Base-by-base conservation (phyloP, 2,888 invertebrate genomes). In the Callimorpha dominula region DNA sequence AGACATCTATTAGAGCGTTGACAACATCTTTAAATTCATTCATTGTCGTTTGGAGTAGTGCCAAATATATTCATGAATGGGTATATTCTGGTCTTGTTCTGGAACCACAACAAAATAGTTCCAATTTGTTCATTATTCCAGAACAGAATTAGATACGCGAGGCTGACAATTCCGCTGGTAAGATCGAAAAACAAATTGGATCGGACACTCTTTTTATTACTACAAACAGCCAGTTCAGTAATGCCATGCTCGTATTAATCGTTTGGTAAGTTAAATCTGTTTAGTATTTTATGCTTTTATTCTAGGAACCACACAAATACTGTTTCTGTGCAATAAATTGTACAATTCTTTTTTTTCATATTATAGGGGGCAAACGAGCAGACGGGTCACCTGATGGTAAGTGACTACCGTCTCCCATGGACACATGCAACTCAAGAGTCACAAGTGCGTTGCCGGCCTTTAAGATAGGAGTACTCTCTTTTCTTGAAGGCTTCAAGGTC, bases 31-130 rank as follows among this genome's bases (percentile, higher is more conserved):
- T 83, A 82, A 81, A 82, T 83, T 81, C 79, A 83, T 83, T 83
- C 82, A 83, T 77, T 70, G 79, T 71, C 12, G 68, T 77, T 77
- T 83, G 83, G 82, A 75, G 46, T 40, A 43, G 49, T 43, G 82
- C 83, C 84, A 83, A 82, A 82, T 79, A 71, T 75, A 81, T 77
- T 76, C 81, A 83, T 83, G 84, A 83, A 83, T 83, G 83, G 74
- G 79, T 80, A 73, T 73, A 79, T 72, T 43, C 31, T 80, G 71
- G 73, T 75, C 77, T 74, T 81, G 77, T 75, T 79, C 31, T 20
- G 17, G 65, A 43, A 66, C 76, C 81, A 78, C 73, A 78, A 75
- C 80, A 72, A 67, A 75, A 68, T 54, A 71, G 50, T 63, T 62
- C 17, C 14, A 63, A 64, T 72, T 65, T 71, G 73, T 54, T 79